phyloP scores from a whole-genome alignment of 1,140 invertebrate species.

The Olivierus martensii region DNA sequence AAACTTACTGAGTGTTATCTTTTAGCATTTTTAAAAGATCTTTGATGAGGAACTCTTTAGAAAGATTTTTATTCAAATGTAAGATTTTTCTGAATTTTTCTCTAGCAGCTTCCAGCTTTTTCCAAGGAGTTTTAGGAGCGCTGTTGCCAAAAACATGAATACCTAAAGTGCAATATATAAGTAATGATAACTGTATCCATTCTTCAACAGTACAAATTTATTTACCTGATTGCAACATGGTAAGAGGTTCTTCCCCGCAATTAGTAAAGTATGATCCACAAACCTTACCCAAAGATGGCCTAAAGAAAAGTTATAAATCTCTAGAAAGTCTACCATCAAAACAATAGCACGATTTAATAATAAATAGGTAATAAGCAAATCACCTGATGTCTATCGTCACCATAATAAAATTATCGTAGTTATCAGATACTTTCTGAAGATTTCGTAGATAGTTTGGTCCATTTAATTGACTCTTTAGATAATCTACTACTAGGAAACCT shows the following conservation, averaged over 20 bases:
- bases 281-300: no score
- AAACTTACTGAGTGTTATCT: constrained; percentile 9
- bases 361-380: not conserved
- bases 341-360: no score
- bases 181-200: not conserved
- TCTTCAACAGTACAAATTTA: not conserved
- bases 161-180: constrained; percentile 1
- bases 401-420: constrained; percentile 6
- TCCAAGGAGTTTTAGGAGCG: constrained; percentile 11
- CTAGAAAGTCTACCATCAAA: no score
- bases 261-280: not conserved
- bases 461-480: constrained; percentile 5
- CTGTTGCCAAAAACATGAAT: constrained; percentile 14
- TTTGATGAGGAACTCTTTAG: constrained; percentile 4
- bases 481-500: constrained; percentile 13
- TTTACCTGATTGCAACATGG: not conserved
- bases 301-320: no score
- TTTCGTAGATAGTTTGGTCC: constrained; percentile 1
- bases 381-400: constrained; percentile 14
- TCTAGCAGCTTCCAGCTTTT: constrained; percentile 7
- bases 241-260: not conserved
- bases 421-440: constrained; percentile 2
- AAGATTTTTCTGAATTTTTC: constrained; percentile 6
- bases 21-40: constrained; percentile 9
- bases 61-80: not conserved